Evolutionary conservation across 2,888 invertebrate species (phyloP).

Genomic region (Alitta virens): DNA sequence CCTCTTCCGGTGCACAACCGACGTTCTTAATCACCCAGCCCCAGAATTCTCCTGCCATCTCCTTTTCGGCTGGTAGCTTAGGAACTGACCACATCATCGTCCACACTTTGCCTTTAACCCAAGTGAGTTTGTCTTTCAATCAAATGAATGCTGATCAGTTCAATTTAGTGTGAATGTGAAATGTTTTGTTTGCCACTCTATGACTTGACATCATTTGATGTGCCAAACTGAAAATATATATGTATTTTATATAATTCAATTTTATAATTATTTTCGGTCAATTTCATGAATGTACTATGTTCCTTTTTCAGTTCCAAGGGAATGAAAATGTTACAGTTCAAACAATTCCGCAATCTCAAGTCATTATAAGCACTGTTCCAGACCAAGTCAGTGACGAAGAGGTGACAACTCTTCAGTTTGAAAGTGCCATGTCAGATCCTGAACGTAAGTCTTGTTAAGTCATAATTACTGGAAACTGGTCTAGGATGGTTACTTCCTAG

Average conservation of each 20-base stretch:
- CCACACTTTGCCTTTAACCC: constrained; percentile 16
- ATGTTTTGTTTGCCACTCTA: too few relatives aligned
- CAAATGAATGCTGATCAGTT: too few relatives aligned
- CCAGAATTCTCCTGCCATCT: constrained; percentile 33
- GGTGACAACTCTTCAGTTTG: not conserved
- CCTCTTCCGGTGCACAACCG: constrained; percentile 20
- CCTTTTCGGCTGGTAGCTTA: constrained; percentile 33
- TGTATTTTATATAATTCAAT: too few relatives aligned
- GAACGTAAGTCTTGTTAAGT: too few relatives aligned
- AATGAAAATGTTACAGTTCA: constrained; percentile 39
- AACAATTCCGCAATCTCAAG: constrained; percentile 39
- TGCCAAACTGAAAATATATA: too few relatives aligned
- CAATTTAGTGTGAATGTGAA: too few relatives aligned
- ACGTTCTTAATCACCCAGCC: constrained; percentile 40
- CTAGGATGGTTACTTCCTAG: too few relatives aligned
- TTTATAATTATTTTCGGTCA: too few relatives aligned
- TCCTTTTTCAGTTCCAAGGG: constrained; percentile 14
- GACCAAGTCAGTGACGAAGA: constrained; percentile 1
- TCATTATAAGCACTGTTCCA: constrained; percentile 33
- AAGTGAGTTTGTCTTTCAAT: constrained; percentile 8
- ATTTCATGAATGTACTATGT: not conserved
- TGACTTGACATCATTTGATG: too few relatives aligned
- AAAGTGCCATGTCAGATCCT: not conserved
- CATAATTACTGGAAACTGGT: too few relatives aligned
- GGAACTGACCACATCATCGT: constrained; percentile 53